A percentile compares a stretch with the other conserved stretches of the same genome.
Conservation (phyloP, 2,888 invertebrate genomes). For the Pristionchus arcanus region DNA sequence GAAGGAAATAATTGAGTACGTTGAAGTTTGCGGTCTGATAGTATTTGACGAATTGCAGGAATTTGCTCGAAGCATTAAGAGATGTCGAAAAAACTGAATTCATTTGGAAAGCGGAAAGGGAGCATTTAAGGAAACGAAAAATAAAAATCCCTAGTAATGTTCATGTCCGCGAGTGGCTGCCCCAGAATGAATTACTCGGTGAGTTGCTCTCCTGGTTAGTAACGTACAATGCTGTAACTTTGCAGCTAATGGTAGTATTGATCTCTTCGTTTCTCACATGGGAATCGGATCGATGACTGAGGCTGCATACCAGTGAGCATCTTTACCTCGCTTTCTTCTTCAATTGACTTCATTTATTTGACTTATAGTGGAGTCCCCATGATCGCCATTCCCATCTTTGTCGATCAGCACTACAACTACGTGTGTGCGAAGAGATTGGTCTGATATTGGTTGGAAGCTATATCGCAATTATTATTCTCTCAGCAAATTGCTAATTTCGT, state of each 20-base stretch:
- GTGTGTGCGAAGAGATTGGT: neutral
- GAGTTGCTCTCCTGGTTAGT: too few relatives aligned
- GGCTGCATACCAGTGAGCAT: neutral
- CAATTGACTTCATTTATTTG: neutral
- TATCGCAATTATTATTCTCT: neutral
- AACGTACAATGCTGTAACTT: neutral
- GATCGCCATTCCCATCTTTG: neutral
- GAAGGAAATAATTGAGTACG: neutral
- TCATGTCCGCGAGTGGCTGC: too few relatives aligned
- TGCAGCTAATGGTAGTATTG: neutral
- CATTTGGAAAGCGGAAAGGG: too few relatives aligned
- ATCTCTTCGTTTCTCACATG: conserved; percentile 29
- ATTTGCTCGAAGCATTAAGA: too few relatives aligned
- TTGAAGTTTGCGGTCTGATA: neutral
- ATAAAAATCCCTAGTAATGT: too few relatives aligned
- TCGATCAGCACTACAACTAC: conserved; percentile 13
- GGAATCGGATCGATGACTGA: conserved; percentile 21
- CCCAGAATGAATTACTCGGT: too few relatives aligned
- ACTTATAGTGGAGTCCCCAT: neutral
- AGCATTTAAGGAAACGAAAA: too few relatives aligned
- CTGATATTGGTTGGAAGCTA: neutral
- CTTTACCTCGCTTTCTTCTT: neutral
- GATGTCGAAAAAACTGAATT: too few relatives aligned
- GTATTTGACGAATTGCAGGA: too few relatives aligned
- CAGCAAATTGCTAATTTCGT: neutral